Base-by-base conservation (phyloP, 2,888 invertebrate genomes). In the Idaea biselata region DNA sequence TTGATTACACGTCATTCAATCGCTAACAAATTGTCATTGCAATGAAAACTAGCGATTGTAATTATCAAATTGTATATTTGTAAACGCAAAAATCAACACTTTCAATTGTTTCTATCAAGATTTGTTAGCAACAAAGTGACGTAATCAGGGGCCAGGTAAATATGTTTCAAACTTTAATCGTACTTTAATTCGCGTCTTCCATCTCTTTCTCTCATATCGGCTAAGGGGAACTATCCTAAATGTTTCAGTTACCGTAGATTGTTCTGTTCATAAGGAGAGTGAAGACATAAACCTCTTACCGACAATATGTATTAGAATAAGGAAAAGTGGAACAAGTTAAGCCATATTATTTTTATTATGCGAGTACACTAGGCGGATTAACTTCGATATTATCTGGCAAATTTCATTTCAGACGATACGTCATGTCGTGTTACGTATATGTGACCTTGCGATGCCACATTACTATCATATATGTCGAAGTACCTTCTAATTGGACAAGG, bases 201-300 rank as follows among this genome's bases (percentile, higher is more conserved):
- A 11, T 44, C 44, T 44, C 44, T 3, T 44, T 0, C 8, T 44
- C 7, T 11, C 11, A 14, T 44, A 11, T 14, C 44, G 14, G 44
- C 8, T 44, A 11, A 3, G 14, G 11, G 11, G 8, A 44, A 44
- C 44, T 44, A 44, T 44, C 14, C 67, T 69, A 75, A 68, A 74
- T 81, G 79, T 73, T 78, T 74, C 79, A 77, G 71, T 75, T 79
- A 78, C 80, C 79, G 77, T 76, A 78, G 81, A 81, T 83, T 84
- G 81, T 78, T 78, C 77, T 63, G 64, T 67, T 72, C 65, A 70
- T 63, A 63, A 64, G 61, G 65, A 60, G 56, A 57, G 8, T 54
- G 54, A 25, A 31, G 18, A 60, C 18, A n/a, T 60, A 64, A 65
- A 63, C 60, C 63, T 54, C 54, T 61, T 63, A 61, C 58, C 18